Percentiles rank a stretch among this genome's conserved stretches.
These are phyloP conservation scores for Atrichornis clamosus DNA, from an alignment of 2,113 vertebrate genomes.

Conservation along the genomic window DNA sequence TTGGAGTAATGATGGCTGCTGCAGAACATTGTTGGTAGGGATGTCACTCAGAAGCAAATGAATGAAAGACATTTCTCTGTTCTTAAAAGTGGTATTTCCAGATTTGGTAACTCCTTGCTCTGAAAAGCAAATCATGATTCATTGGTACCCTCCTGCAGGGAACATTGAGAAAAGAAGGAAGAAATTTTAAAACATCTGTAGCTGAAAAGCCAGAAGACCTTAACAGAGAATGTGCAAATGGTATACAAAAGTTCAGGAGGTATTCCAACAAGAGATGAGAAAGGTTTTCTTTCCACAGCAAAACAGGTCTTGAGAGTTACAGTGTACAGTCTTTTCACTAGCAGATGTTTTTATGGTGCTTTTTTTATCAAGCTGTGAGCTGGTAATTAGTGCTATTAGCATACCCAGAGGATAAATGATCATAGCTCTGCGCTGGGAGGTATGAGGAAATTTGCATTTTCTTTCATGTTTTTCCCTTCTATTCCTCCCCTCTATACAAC, in stretches of 20 bases:
- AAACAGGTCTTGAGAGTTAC: neutral
- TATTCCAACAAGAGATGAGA: neutral
- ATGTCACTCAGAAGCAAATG: neutral
- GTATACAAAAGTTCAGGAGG: neutral
- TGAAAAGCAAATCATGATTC: neutral
- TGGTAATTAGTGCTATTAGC: neutral
- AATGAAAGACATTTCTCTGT: neutral
- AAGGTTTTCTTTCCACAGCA: neutral
- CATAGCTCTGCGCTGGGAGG: neutral
- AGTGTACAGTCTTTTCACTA: neutral
- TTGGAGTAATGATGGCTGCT: neutral
- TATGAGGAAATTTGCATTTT: neutral
- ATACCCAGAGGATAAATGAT: neutral
- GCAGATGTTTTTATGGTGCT: neutral
- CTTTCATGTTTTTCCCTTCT: neutral
- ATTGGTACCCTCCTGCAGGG: neutral
- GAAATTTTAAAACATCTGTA: neutral
- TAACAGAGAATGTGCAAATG: neutral
- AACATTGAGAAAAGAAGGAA: neutral
- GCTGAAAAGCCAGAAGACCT: neutral
- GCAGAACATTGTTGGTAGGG: neutral
- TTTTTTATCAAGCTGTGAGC: neutral
- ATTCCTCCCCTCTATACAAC: neutral
- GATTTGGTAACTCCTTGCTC: neutral
- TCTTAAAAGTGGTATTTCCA: neutral